phyloP scores from a whole-genome alignment of 2,113 vertebrate genomes.

The Gnathonemus echidnorhynchus region DNA sequence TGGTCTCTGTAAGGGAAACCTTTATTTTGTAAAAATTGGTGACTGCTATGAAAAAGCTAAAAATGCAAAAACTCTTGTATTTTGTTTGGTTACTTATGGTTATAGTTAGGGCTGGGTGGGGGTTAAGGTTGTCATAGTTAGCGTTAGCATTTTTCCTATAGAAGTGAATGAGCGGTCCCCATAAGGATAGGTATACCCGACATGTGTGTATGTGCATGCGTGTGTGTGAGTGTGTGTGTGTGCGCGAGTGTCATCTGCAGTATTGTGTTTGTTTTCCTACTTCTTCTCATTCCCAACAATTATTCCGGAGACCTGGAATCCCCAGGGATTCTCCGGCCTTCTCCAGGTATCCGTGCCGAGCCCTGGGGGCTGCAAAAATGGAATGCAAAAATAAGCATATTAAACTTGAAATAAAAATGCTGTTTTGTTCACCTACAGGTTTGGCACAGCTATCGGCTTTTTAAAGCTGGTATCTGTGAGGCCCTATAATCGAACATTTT shows the following conservation, averaged over 20 bases:
- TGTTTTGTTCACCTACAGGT: not conserved
- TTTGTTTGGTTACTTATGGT: not conserved
- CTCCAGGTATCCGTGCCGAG: not conserved
- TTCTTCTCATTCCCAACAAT: not conserved
- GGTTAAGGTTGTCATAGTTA: not conserved
- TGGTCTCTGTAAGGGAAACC: not conserved
- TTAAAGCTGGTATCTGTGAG: not conserved
- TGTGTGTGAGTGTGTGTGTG: not conserved
- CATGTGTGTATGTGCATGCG: not conserved
- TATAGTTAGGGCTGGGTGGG: not conserved
- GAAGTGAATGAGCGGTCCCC: not conserved
- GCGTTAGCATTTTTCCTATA: not conserved
- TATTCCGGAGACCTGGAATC: not conserved
- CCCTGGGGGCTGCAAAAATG: not conserved
- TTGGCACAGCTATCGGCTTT: not conserved
- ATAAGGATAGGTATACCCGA: not conserved
- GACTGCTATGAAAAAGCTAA: not conserved
- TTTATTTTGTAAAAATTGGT: not conserved
- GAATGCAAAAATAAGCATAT: not conserved
- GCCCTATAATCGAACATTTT: not conserved
- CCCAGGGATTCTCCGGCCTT: not conserved
- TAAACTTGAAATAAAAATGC: not conserved
- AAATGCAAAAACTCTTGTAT: not conserved
- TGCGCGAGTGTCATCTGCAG: not conserved
- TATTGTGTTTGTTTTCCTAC: not conserved